Conservation (phyloP, 1,140 invertebrate genomes). For the Brachionus manjavacas region DNA sequence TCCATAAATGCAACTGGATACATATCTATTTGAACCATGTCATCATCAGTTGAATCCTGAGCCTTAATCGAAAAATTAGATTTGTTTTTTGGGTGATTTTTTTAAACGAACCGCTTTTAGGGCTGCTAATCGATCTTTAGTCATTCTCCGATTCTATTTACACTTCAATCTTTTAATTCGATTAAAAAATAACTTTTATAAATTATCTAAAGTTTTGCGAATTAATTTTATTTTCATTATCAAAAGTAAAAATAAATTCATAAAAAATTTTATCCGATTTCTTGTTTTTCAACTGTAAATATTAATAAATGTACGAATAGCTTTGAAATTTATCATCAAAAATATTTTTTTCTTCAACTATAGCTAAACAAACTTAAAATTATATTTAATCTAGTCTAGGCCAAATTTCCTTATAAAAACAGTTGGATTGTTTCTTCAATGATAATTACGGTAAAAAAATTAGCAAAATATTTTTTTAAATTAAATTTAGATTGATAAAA, state of each 20-base stretch:
- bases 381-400: not conserved
- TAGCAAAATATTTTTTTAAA: too few relatives aligned
- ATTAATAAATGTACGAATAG: not conserved
- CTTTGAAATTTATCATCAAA: not conserved
- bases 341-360: not conserved
- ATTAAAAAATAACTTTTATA: not conserved
- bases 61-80: not conserved
- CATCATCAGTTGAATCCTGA: slow-evolving; percentile 28
- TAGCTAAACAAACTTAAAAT: not conserved
- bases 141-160: slow-evolving; percentile 63
- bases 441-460: too few relatives aligned
- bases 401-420: too few relatives aligned
- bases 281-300: not conserved
- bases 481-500: too few relatives aligned
- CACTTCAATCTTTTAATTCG: not conserved
- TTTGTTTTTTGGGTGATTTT: not conserved
- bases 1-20: slow-evolving; percentile 28
- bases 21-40: slow-evolving; percentile 36
- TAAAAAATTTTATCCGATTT: not conserved
- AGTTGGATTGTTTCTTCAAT: too few relatives aligned
- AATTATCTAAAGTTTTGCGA: not conserved
- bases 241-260: not conserved
- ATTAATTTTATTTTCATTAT: not conserved
- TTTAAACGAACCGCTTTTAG: slow-evolving; percentile 78
- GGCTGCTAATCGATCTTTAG: slow-evolving; percentile 94